These are phyloP conservation scores for Samia ricini DNA, from an alignment of 1,140 invertebrate genomes.

Conservation along the genomic window DNA sequence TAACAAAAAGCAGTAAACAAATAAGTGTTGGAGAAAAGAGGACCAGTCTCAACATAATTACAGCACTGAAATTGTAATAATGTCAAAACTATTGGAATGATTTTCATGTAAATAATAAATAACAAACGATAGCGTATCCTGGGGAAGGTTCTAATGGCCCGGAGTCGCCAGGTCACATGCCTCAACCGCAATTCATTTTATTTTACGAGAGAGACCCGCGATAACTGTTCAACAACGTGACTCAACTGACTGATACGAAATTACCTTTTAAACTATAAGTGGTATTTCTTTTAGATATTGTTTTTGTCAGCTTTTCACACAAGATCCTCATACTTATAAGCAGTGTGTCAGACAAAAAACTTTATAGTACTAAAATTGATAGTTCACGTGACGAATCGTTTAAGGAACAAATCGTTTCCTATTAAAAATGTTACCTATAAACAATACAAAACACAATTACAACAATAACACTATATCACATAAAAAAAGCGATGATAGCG, in stretches of 20 bases:
- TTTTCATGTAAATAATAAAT: background rate
- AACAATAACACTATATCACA: no score
- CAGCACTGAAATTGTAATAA: background rate
- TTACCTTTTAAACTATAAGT: constrained; percentile 14
- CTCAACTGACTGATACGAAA: constrained; percentile 9
- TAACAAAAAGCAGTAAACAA: no score
- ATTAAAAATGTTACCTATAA: no score
- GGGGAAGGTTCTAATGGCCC: background rate
- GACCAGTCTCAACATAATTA: no score
- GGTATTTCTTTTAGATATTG: constrained; percentile 8
- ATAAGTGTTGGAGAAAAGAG: no score
- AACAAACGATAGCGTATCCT: background rate
- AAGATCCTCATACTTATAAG: background rate
- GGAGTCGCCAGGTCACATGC: background rate
- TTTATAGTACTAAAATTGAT: no score
- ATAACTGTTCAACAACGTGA: constrained; percentile 17
- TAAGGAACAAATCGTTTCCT: no score
- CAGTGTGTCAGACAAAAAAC: no score
- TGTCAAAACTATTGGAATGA: background rate
- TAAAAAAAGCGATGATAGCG: no score
- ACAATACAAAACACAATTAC: no score
- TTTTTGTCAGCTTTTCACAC: background rate
- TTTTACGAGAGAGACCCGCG: constrained; percentile 14
- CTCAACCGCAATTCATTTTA: constrained; percentile 18
- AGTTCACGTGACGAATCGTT: background rate